These are phyloP conservation scores for Ostrea edulis DNA, from an alignment of 1,140 invertebrate species.

Conservation along the genomic window DNA sequence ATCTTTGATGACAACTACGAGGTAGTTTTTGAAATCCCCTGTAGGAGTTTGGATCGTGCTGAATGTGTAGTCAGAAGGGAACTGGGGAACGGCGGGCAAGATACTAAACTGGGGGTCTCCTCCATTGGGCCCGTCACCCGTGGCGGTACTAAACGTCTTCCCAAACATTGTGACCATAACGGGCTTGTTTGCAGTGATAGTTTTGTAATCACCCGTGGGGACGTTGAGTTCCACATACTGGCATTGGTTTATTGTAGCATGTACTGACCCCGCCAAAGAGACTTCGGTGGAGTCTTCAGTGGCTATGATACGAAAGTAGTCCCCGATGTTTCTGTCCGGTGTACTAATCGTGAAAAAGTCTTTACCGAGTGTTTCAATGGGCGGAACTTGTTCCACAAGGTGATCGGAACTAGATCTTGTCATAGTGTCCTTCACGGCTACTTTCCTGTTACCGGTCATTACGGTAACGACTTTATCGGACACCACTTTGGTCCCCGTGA, in stretches of 20 bases:
- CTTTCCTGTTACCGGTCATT: conserved; percentile 64
- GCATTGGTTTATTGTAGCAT: conserved; percentile 29
- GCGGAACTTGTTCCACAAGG: conserved; percentile 65
- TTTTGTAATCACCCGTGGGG: conserved; percentile 47
- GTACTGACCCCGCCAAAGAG: not conserved
- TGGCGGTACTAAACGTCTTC: conserved; percentile 51
- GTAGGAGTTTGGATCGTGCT: conserved; percentile 55
- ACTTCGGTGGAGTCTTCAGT: conserved; percentile 40
- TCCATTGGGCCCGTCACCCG: conserved; percentile 49
- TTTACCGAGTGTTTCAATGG: conserved; percentile 62
- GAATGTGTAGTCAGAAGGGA: conserved; percentile 63
- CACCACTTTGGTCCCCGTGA: conserved; percentile 66
- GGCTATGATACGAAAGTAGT: conserved; percentile 52
- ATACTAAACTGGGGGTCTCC: conserved; percentile 63
- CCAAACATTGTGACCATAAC: conserved; percentile 59
- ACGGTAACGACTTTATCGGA: conserved; percentile 65
- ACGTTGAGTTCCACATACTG: conserved; percentile 48
- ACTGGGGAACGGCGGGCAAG: conserved; percentile 56
- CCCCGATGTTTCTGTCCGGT: conserved; percentile 52
- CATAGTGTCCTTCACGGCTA: conserved; percentile 36
- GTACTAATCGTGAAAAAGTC: conserved; percentile 60
- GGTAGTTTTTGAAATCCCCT: conserved; percentile 59
- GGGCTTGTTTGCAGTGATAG: conserved; percentile 52
- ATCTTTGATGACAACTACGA: conserved; percentile 55
- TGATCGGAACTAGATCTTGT: conserved; percentile 58